Evolutionary conservation across 2,113 vertebrate species (phyloP), one percentile per base, ranked within the genome.

Genomic region (Barbus barbus): DNA sequence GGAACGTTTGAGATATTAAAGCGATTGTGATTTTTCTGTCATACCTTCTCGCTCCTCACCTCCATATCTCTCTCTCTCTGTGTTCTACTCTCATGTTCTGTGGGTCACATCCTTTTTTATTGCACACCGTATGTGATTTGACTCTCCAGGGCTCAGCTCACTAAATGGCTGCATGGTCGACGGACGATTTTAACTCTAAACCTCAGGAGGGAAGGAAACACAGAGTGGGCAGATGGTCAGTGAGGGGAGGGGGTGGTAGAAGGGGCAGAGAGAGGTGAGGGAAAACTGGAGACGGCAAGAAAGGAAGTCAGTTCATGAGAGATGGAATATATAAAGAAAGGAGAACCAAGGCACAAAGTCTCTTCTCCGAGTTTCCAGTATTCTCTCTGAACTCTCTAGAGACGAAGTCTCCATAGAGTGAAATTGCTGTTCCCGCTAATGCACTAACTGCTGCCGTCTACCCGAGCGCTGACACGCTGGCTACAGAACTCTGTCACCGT

Each of bases 141-240:
- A 86, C 88, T 89, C 90, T 92, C 89, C 90, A 91, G 90, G 90
- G 84, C 90, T 82, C 79, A 63, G 83, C 78, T 86, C 58, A 76
- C 82, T 89, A 90, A 93, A 89, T 87, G 90, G 88, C 89, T 90
- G 89, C 90, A 89, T 86, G 91, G 90, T 87, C 56, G 83, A 86
- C 89, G 90, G 89, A 89, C 87, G 87, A 90, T 90, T 90, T 91
- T 88, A 87, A 71, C 90, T 87, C 92, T 91, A 90, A 91, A 92
- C 90, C 91, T 91, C 91, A 86, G 87, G 91, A 91, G 91, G 90
- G 82, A 78, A 46, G 84, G 81, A 86, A 86, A 87, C 88, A 86
- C 76, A 87, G 46, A 75, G 44, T 75, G 73, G 73, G 73, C 73
- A 75, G 90, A 90, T 90, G 90, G 87, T 82, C 93, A 93, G 92